Conservation (phyloP, 2,797 vertebrate genomes). For the Macrochelys suwanniensis region DNA sequence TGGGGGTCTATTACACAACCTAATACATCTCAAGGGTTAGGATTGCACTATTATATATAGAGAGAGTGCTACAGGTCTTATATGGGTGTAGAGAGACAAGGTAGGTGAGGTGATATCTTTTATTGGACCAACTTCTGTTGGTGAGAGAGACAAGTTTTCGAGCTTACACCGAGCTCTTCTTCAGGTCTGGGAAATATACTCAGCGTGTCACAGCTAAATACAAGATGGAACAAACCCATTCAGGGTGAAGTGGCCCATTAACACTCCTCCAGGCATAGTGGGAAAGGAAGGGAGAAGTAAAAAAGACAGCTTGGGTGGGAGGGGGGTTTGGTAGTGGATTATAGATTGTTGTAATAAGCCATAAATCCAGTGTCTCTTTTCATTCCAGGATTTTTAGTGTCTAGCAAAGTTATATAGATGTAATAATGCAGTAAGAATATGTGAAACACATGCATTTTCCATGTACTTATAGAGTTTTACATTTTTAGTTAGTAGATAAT, state of each 20-base stretch:
- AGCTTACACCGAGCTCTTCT: neutral
- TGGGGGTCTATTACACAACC: neutral
- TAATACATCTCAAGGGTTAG: neutral
- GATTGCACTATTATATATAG: neutral
- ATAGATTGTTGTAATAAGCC: neutral
- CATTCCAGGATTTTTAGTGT: neutral
- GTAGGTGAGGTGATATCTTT: neutral
- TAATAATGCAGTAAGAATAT: neutral
- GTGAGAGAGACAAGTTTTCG: neutral
- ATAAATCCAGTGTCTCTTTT: neutral
- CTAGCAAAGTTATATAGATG: neutral
- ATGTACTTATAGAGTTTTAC: neutral
- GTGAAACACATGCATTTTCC: neutral
- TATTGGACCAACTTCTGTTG: neutral
- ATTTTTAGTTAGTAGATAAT: neutral
- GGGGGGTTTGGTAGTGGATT: neutral
- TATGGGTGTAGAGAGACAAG: too few species aligned
- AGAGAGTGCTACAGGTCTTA: neutral
- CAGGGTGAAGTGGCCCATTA: neutral
- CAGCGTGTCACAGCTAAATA: neutral
- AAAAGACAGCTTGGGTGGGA: neutral
- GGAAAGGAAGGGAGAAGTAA: neutral
- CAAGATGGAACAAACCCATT: neutral
- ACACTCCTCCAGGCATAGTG: neutral
- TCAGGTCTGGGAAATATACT: neutral